Conservation (phyloP, 2,797 vertebrate genomes). For the Xerus rutilus region DNA sequence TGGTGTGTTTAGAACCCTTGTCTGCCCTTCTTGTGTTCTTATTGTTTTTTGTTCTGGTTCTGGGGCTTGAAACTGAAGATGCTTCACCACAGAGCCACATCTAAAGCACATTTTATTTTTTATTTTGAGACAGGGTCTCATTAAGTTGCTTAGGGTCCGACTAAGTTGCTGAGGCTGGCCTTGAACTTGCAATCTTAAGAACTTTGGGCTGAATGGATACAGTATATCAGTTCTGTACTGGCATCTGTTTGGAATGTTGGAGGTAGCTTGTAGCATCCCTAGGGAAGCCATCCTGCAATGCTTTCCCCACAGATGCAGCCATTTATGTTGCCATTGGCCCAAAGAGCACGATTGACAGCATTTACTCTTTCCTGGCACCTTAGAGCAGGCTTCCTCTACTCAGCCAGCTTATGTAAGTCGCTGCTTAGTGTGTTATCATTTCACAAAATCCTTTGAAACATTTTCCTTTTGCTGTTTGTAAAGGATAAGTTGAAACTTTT, state of each 20-base stretch:
- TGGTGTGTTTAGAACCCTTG: background rate
- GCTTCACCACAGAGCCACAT: too few relatives aligned
- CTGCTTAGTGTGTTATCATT: background rate
- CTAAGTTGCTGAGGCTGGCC: too few relatives aligned
- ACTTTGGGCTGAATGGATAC: background rate
- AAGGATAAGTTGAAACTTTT: too few relatives aligned
- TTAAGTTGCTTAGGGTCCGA: too few relatives aligned
- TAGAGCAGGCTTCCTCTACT: background rate
- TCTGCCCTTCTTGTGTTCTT: background rate
- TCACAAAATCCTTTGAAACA: background rate
- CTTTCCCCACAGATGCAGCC: background rate
- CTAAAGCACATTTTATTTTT: too few relatives aligned
- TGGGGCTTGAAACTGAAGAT: too few relatives aligned
- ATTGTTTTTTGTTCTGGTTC: too few relatives aligned
- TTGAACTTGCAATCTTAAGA: too few relatives aligned
- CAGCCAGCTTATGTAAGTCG: background rate
- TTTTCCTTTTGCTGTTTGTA: background rate
- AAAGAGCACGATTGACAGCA: fast-evolving
- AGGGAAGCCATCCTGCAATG: background rate
- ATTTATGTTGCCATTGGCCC: too few relatives aligned
- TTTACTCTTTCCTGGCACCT: background rate
- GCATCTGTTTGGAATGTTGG: background rate
- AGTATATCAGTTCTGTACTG: background rate
- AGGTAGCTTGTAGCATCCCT: background rate
- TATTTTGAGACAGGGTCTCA: background rate